Conservation (phyloP, 2,888 invertebrate species). For the Fragum fragum region DNA sequence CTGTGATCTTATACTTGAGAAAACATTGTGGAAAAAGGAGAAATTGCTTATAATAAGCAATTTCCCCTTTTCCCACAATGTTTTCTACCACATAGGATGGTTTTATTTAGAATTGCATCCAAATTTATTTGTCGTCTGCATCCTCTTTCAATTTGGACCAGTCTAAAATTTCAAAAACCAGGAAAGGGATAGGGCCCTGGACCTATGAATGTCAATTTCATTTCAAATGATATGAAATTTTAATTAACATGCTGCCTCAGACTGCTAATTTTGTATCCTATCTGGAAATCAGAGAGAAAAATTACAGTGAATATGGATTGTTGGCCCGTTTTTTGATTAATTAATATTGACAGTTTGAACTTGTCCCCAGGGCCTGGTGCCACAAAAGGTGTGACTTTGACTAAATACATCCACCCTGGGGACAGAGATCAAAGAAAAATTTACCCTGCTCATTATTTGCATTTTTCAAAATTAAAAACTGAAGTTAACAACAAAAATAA, state of each 20-base stretch:
- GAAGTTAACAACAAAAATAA: no score
- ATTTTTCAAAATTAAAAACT: not conserved
- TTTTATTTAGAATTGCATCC: no score
- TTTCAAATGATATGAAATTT: conserved; percentile 12
- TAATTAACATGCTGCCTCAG: conserved; percentile 25
- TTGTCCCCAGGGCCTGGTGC: conserved; percentile 55
- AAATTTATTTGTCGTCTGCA: no score
- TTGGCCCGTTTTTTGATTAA: conserved; percentile 47
- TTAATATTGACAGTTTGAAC: conserved; percentile 59
- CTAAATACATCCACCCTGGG: conserved; percentile 42
- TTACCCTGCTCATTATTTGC: not conserved
- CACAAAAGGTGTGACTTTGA: conserved; percentile 58
- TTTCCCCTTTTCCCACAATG: no score
- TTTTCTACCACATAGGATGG: no score
- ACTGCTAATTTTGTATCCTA: not conserved
- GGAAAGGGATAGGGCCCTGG: not conserved
- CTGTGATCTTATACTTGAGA: no score
- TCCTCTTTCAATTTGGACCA: no score
- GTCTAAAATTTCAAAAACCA: no score
- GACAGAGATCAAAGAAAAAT: conserved; percentile 40
- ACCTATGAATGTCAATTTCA: conserved; percentile 8
- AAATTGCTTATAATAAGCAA: no score
- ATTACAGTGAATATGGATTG: conserved; percentile 7
- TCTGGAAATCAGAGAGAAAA: not conserved
- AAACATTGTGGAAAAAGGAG: no score